Evolutionary conservation across 92 coral and sea anemone species (phyloP), one percentile per base, ranked within the genome.

Genomic region (Heteractis magnifica): DNA sequence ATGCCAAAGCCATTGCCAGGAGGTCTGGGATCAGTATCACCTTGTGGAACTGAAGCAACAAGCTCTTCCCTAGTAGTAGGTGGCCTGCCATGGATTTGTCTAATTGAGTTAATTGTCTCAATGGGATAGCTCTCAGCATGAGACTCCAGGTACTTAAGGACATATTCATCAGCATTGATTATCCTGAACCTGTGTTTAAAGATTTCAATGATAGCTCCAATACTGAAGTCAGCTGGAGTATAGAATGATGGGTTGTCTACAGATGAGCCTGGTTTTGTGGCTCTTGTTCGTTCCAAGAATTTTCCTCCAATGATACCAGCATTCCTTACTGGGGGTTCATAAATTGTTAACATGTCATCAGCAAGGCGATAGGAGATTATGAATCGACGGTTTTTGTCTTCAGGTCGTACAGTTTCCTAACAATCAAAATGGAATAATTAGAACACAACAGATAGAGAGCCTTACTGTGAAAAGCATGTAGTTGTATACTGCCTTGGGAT

Each of bases 241-340:
- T 97, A 97, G 89, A 97, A 97, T 41, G 87, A 94, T 13, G 99
- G 99, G 74, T 97, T 97, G 88, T 97, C 98, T n/a, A 93, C 94
- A 23, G 95, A 92, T 7, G 97, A 90, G 10, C 99, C 98, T 52
- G 99, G 98, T 65, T 97, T 97, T 56, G 90, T 91, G 5, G 98
- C 99, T 81, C 87, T 82, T 7, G 99, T 97, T n/a, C 99, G 98
- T 70, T 97, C 95, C 4, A 97, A 95, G 88, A 94, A 97, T 86
- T 97, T 94, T 7, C 99, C 99, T 76, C 99, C 95, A 82, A 97
- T 91, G 58, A 97, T 97, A 20, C 99, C 99, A 23, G 99, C 99
- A 87, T 97, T 97, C 82, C 99, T 90, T 15, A 95, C 94, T 49
- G 99, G 98, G 59, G 99, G 98, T 68, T 97, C 99, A 51, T 97